Evolutionary conservation across 2,113 vertebrate genomes (phyloP).

Genomic region (Kryptolebias marmoratus): DNA sequence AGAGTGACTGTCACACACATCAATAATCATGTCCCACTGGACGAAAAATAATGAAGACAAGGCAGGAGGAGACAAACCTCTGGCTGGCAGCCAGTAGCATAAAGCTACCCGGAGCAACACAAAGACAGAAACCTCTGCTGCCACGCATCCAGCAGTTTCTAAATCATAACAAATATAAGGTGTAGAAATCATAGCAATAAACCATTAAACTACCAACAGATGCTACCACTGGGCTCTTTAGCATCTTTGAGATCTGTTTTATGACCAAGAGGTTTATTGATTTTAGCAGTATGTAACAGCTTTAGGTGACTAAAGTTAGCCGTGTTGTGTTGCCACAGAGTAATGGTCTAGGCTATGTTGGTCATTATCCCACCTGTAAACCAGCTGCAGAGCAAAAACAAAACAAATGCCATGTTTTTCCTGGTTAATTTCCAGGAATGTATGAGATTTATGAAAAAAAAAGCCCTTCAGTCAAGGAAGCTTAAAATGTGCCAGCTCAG

Average conservation of each 20-base stretch:
- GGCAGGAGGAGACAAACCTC: conserved; percentile 30
- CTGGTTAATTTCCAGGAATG: background rate
- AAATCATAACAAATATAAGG: background rate
- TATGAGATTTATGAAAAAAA: background rate
- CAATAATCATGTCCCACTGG: conserved; percentile 50
- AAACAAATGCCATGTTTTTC: background rate
- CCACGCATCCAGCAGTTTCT: background rate
- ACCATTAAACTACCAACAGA: background rate
- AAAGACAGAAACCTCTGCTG: conserved; percentile 8
- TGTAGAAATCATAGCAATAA: background rate
- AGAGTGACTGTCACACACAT: conserved; percentile 15
- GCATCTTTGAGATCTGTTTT: background rate
- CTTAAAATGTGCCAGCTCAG: background rate
- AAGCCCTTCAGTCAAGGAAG: background rate
- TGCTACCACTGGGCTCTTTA: background rate
- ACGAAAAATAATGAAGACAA: conserved; percentile 50
- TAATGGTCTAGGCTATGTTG: background rate
- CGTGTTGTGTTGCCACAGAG: background rate
- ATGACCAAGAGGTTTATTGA: too few relatives aligned
- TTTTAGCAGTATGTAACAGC: background rate
- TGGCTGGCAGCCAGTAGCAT: conserved; percentile 37
- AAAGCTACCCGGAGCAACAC: conserved; percentile 12
- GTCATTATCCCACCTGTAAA: background rate
- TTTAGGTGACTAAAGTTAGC: background rate
- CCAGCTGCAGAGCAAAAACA: background rate